Conservation (phyloP, 2,113 vertebrate species). For the Mustelus asterias region DNA sequence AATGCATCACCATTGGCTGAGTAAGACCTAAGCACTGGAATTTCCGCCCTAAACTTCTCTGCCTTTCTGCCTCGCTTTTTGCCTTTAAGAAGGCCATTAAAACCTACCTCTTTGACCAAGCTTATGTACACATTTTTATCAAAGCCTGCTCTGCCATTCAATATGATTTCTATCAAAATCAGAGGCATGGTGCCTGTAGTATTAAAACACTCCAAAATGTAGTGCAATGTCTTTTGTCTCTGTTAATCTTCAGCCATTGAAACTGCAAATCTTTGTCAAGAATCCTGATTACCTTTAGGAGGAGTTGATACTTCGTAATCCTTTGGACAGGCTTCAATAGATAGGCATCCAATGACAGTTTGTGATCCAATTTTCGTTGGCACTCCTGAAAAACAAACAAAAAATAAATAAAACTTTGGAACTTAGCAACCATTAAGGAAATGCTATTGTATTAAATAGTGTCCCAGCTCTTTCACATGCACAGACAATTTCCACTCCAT, state of each 20-base stretch:
- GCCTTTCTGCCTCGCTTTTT: too few relatives aligned
- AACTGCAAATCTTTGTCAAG: background rate
- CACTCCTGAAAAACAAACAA: conserved; percentile 58
- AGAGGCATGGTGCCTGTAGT: too few relatives aligned
- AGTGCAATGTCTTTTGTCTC: background rate
- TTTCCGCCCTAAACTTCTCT: too few relatives aligned
- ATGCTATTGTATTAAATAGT: background rate
- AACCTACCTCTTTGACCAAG: too few relatives aligned
- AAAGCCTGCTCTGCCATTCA: too few relatives aligned
- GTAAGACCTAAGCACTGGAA: too few relatives aligned
- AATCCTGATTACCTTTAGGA: conserved; percentile 65
- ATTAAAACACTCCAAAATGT: background rate
- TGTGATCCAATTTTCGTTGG: conserved; percentile 82
- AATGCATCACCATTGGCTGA: too few relatives aligned
- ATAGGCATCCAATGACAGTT: conserved; percentile 83
- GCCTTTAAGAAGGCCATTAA: too few relatives aligned
- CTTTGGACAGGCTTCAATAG: conserved; percentile 84
- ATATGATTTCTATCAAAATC: background rate
- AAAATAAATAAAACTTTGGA: background rate
- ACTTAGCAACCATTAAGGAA: background rate
- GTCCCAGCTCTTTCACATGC: background rate
- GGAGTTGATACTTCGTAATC: conserved; percentile 84
- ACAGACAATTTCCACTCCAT: too few relatives aligned
- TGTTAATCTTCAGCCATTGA: background rate
- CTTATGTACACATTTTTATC: too few relatives aligned